These are phyloP conservation scores for Oscheius onirici DNA, from an alignment of 2,888 invertebrate genomes.

Conservation along the genomic window DNA sequence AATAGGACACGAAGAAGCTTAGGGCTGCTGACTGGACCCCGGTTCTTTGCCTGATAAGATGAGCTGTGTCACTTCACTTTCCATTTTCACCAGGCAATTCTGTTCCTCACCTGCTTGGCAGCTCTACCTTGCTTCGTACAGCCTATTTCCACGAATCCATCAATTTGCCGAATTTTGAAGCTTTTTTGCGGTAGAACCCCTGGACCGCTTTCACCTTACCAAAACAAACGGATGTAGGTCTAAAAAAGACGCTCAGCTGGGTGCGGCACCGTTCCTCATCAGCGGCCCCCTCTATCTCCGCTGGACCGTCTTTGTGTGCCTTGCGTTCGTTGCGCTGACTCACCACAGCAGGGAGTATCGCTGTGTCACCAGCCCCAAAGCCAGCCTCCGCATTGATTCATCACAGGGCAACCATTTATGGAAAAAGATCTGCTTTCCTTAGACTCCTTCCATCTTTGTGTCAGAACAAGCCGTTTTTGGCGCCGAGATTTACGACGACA, in stretches of 20 bases:
- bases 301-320: conserved; percentile 30
- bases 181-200: background rate
- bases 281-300: conserved; percentile 6
- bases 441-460: background rate
- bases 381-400: conserved; percentile 33
- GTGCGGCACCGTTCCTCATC: conserved; percentile 8
- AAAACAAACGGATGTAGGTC: background rate
- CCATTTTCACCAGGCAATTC: no score
- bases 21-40: no score
- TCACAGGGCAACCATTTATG: background rate
- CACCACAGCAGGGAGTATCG: conserved; percentile 32
- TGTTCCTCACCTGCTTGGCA: no score
- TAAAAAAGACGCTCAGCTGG: conserved; percentile 20
- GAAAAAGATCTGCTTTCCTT: background rate
- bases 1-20: no score
- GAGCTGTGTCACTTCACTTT: no score
- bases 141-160: conserved; percentile 7
- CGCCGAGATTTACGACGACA: background rate
- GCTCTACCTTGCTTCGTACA: background rate
- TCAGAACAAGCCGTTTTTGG: background rate
- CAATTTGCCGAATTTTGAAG: background rate
- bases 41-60: no score
- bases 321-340: conserved; percentile 32
- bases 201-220: background rate
- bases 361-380: conserved; percentile 22